Conservation (phyloP, 2,113 vertebrate species). For the Oxyruncus cristatus region DNA sequence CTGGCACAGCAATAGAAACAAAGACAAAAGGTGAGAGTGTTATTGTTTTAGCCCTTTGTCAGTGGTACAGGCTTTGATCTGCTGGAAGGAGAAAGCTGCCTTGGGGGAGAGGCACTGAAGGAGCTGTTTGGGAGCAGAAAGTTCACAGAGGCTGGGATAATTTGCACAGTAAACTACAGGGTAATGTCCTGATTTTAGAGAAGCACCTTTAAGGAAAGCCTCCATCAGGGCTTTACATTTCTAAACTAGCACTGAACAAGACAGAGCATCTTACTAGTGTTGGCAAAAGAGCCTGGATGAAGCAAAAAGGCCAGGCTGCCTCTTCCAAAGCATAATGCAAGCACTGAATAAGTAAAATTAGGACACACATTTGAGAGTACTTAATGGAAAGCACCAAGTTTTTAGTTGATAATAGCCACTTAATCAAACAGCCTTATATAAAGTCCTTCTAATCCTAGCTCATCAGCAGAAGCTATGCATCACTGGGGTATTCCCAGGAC, state of each 20-base stretch:
- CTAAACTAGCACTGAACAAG: not conserved
- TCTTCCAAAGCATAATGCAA: not conserved
- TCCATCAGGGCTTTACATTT: not conserved
- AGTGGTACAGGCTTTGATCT: not conserved
- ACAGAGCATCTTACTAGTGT: not conserved
- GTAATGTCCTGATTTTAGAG: not conserved
- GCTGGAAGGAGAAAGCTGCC: not conserved
- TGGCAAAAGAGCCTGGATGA: not conserved
- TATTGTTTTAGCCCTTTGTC: not conserved
- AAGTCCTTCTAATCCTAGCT: slow-evolving; percentile 32
- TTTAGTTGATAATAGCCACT: slow-evolving; percentile 34
- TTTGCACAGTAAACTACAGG: not conserved
- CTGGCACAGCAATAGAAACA: not conserved
- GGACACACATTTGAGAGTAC: not conserved
- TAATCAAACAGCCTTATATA: slow-evolving; percentile 49
- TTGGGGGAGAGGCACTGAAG: not conserved
- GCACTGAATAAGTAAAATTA: slow-evolving; percentile 8
- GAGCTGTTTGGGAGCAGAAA: not conserved
- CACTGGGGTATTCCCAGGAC: not conserved
- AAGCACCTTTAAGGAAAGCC: not conserved
- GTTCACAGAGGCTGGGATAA: not conserved
- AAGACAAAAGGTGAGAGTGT: slow-evolving; percentile 17
- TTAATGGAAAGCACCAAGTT: slow-evolving; percentile 48
- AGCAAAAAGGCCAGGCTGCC: not conserved
- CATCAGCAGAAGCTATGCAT: not conserved